Evolutionary conservation across 1,140 invertebrate species (phyloP), one percentile per base, ranked within the genome.

Genomic region (Thrips palmi): DNA sequence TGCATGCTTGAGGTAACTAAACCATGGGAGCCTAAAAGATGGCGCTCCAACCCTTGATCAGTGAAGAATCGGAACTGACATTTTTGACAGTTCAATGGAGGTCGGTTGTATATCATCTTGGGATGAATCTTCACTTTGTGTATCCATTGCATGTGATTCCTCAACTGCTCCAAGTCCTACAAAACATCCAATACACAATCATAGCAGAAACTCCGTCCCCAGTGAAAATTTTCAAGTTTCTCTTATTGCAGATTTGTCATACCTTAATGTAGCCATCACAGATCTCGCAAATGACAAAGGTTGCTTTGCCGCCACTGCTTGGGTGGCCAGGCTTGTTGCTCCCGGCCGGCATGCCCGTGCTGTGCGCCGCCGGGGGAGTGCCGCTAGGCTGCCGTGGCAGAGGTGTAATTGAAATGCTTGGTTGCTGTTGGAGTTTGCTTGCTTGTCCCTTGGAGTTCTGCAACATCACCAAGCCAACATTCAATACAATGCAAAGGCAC

Each of bases 51-150:
- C 14, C 88, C 88, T 66, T 67, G 76, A 62, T 80, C 77, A 21
- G 77, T 79, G 52, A 79, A 80, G 56, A 80, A 80, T 37, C 77
- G 58, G 57, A 88, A 91, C 60, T 92, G 83, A 68, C 89, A 94
- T 56, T 93, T 91, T 56, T 91, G 86, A 58, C 88, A 94, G 56
- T 92, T 93, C 37, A 94, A 62, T 22, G 88, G 88, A 42, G 88
- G 86, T 59, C 85, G 65, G 58, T 87, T 89, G 53, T 88, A 85
- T 43, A 91, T 87, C 86, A 91, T 91, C 61, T 91, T 91, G 42
- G 85, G 86, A 64, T 91, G 86, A 51, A 91, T 91, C 62, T 91
- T 91, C 35, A 91, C 84, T 70, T 91, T 89, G 54, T 91, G 87
- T 52, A 89, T 88, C 83, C 84, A 89, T 50, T 88, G 83, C 87